These are phyloP conservation scores for Pyrochroa serraticornis DNA, from an alignment of 2,888 invertebrate genomes.

Conservation along the genomic window DNA sequence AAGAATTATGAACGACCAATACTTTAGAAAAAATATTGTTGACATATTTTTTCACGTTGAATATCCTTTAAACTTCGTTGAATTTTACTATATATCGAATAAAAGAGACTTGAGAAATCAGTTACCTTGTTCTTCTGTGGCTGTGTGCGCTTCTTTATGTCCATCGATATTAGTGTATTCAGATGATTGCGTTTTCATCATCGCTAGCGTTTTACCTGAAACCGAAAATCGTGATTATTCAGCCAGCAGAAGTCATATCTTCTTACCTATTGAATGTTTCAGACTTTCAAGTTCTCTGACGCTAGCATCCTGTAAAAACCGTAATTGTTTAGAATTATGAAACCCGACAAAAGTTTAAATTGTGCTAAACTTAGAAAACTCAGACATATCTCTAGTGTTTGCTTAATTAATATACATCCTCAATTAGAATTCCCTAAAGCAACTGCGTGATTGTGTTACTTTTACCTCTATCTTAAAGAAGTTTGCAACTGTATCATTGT, in stretches of 20 bases:
- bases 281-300: conserved; percentile 62
- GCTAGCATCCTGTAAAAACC: conserved; percentile 59
- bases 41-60: too few relatives aligned
- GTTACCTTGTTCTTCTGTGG: conserved; percentile 53
- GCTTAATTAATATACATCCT: too few relatives aligned
- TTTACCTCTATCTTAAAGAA: too few relatives aligned
- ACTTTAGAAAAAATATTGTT: too few relatives aligned
- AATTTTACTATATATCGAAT: too few relatives aligned
- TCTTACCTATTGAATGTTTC: conserved; percentile 52
- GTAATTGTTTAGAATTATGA: conserved; percentile 1
- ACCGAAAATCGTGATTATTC: neutral
- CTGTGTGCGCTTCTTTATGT: conserved; percentile 51
- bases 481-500: too few relatives aligned
- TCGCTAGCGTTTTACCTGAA: conserved; percentile 52
- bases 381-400: too few relatives aligned
- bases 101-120: too few relatives aligned
- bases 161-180: conserved; percentile 53
- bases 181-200: conserved; percentile 55
- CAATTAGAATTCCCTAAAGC: too few relatives aligned
- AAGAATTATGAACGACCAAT: too few relatives aligned
- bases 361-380: conserved; percentile 13
- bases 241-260: conserved; percentile 29
- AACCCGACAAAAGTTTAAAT: neutral
- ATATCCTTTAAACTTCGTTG: too few relatives aligned
- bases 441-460: too few relatives aligned